Conservation (phyloP, 2,888 invertebrate species). For the Geotrupes spiniger region DNA sequence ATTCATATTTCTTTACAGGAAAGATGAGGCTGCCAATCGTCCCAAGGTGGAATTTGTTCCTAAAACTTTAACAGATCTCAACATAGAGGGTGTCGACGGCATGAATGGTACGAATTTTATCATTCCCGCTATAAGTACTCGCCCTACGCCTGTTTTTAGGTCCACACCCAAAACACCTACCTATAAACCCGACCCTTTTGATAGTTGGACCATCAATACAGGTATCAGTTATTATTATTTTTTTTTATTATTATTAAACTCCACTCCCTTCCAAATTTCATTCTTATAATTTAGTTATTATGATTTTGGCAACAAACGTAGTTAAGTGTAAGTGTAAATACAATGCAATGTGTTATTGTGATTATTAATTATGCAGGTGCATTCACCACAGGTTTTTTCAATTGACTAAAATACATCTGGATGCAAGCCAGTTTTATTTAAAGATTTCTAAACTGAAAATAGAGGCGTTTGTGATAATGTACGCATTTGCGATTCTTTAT, state of each 20-base stretch:
- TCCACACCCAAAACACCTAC: slow-evolving; percentile 25
- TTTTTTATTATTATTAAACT: slow-evolving; percentile 28
- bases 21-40: slow-evolving; percentile 84
- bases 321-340: background rate
- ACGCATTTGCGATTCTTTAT: background rate
- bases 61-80: slow-evolving; percentile 83
- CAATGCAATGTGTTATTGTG: background rate
- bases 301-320: slow-evolving; percentile 3
- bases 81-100: slow-evolving; percentile 72
- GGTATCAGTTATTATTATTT: slow-evolving; percentile 48
- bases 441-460: too few species aligned
- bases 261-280: slow-evolving; percentile 7
- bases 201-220: slow-evolving; percentile 61
- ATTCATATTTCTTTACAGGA: slow-evolving; percentile 55
- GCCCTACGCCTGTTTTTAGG: slow-evolving; percentile 23
- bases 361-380: background rate
- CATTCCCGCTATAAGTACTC: slow-evolving; percentile 24
- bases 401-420: slow-evolving; percentile 1
- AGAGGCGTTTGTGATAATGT: too few species aligned
- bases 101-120: slow-evolving; percentile 64
- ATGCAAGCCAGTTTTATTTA: background rate
- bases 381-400: background rate
- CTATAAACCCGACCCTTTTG: slow-evolving; percentile 54
- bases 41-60: slow-evolving; percentile 90
- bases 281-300: slow-evolving; percentile 28